Evolutionary conservation across 37 sponge, comb jelly and placozoan genomes (phyloP).

Genomic region (Petrosia ficiformis): DNA sequence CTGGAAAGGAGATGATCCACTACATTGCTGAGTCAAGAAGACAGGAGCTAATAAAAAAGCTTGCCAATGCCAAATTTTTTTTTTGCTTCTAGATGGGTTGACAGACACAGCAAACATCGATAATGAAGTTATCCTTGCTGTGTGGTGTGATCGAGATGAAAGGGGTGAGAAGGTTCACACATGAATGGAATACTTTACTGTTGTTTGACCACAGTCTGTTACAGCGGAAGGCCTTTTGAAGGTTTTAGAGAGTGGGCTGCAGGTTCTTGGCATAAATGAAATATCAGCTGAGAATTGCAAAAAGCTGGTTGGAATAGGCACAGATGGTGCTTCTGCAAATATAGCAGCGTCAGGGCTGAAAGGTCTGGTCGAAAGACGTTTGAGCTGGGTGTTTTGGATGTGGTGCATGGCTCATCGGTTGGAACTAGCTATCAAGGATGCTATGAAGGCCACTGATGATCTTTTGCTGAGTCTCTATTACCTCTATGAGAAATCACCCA

Average conservation of each 20-base stretch:
- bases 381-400: slow-evolving; percentile 3
- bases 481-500: slow-evolving; percentile 58
- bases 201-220: slow-evolving; percentile 42
- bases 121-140: slow-evolving; percentile 45
- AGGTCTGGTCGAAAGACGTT: slow-evolving; percentile 33
- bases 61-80: slow-evolving; percentile 46
- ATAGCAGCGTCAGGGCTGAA: slow-evolving; percentile 20
- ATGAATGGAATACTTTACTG: slow-evolving; percentile 43
- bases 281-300: slow-evolving; percentile 22
- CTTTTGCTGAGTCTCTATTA: slow-evolving; percentile 54
- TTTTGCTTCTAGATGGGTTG: slow-evolving; percentile 59
- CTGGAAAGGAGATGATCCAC: slow-evolving; percentile 53
- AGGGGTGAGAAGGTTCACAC: slow-evolving; percentile 39
- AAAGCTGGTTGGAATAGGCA: slow-evolving; percentile 51
- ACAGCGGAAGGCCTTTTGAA: slow-evolving; percentile 46
- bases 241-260: slow-evolving; percentile 16
- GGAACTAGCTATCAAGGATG: slow-evolving; percentile 13
- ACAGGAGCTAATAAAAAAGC: slow-evolving; percentile 25
- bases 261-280: slow-evolving; percentile 26
- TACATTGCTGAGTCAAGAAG: slow-evolving; percentile 54
- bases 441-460: slow-evolving; percentile 31
- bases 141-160: slow-evolving; percentile 52
- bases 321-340: slow-evolving; percentile 30
- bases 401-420: not conserved
- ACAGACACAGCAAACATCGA: slow-evolving; percentile 56